phyloP scores from a whole-genome alignment of 2,113 vertebrate species.

The Neomonachus schauinslandi region DNA sequence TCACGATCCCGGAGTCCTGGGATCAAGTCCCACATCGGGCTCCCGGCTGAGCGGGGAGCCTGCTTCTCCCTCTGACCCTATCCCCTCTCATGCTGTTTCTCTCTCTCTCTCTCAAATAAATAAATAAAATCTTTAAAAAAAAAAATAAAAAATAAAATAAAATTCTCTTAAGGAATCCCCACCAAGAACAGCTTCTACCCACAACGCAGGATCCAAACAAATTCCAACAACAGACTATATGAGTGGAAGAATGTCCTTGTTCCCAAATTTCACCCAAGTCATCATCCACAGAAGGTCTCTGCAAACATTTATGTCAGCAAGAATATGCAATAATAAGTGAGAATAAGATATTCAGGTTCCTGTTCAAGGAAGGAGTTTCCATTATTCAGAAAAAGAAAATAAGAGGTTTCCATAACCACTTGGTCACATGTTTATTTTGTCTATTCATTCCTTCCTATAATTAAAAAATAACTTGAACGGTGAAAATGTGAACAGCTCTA shows the following conservation, averaged over 20 bases:
- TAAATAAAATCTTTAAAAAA: too few relatives aligned
- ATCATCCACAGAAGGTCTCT: neutral
- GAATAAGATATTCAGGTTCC: neutral
- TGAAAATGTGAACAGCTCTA: slow-evolving; percentile 50
- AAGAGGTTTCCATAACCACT: slow-evolving; percentile 22
- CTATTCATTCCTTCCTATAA: slow-evolving; percentile 37
- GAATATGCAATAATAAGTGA: neutral
- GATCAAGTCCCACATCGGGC: too few relatives aligned
- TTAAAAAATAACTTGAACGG: slow-evolving; percentile 52
- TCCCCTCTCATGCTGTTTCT: too few relatives aligned
- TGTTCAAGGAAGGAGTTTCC: neutral
- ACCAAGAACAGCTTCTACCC: slow-evolving; percentile 14
- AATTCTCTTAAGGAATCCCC: neutral
- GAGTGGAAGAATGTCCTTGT: neutral
- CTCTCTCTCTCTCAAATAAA: too few relatives aligned
- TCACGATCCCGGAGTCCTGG: too few relatives aligned
- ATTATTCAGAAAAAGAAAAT: slow-evolving; percentile 48
- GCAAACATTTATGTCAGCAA: neutral
- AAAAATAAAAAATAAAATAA: too few relatives aligned
- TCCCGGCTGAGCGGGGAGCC: too few relatives aligned
- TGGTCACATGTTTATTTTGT: neutral
- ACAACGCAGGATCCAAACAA: neutral
- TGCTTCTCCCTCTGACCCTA: too few relatives aligned
- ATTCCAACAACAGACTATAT: neutral
- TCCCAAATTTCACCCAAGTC: neutral